Base-by-base conservation (phyloP, 2,888 invertebrate species). In the Eurytoma californica region DNA sequence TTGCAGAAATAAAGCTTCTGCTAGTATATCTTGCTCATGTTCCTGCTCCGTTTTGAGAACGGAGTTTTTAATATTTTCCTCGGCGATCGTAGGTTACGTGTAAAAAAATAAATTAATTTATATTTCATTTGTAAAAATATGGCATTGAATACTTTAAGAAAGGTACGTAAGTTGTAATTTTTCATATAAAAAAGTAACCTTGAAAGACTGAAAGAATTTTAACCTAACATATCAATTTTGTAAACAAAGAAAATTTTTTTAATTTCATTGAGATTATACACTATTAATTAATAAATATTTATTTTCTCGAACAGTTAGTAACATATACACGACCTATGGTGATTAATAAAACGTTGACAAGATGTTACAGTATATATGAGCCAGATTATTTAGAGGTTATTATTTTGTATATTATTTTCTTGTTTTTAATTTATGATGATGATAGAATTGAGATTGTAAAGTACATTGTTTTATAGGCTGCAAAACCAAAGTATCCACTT, bases 311-410 rank as follows among this genome's bases (percentile, higher is more conserved):
- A 39, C 20, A 83, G 82, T 16, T 79, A n/a, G 69, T 77, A 12
- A 20, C 68, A 72, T 70, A 39, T 4, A 60, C 20, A 57, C 67
- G 58, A 39, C 60, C 67, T 57, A 63, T 28, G 12, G 12, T 55
- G 20, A 2, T 79, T 2, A 69, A 68, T 39, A 77, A 74, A 51
- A 55, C 70, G 12, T 61, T 72, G n/a, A 72, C 79, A 39, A 88
- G 84, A 66, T 82, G 55, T 57, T 87, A 83, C 55, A 82, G 85
- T 70, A 73, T 90, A 61, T 95, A 94, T 87, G 94, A 95, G 87
- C 95, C 95, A 0, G 94, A 94, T 88, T 95, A 95, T 89, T 92
- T 95, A 80, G 93, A 94, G 90, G 95, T 95, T 91, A 91, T 57
- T 9, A 20, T 47, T 72, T 13, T 2, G 30, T 28, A 57, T 66